Evolutionary conservation across 2,888 invertebrate genomes (phyloP).

Genomic region (Coleophora deauratella): DNA sequence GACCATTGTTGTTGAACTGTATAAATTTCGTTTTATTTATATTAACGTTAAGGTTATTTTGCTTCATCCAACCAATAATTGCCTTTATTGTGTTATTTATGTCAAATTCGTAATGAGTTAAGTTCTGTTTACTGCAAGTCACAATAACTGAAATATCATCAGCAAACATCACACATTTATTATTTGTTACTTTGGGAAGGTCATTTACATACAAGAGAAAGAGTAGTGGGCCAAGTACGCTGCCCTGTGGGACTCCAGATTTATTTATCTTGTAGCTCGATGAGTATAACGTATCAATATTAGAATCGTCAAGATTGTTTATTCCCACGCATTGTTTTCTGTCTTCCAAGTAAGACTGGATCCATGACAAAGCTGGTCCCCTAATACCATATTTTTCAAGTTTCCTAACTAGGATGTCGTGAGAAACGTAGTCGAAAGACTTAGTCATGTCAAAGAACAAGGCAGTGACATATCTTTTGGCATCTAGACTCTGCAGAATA

Average conservation of each 20-base stretch:
- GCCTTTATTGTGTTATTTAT: constrained; percentile 1
- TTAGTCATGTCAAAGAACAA: background rate
- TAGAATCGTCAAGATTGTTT: background rate
- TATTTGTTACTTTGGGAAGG: background rate
- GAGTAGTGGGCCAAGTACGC: constrained; percentile 3
- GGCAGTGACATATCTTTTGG: background rate
- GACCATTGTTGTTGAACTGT: too few species aligned
- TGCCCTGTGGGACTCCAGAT: constrained; percentile 4
- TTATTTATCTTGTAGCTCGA: background rate
- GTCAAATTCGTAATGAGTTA: background rate
- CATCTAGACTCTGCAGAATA: background rate
- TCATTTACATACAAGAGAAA: constrained; percentile 5
- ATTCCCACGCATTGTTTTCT: background rate
- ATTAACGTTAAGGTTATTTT: too few species aligned
- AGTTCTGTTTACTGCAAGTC: constrained; percentile 3
- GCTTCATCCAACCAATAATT: constrained; percentile 2
- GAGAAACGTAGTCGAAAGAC: background rate
- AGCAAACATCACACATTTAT: constrained; percentile 2
- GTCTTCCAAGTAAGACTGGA: background rate
- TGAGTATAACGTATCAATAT: background rate
- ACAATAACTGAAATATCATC: too few species aligned
- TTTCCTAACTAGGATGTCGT: background rate
- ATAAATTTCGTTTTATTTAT: too few species aligned
- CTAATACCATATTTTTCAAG: background rate
- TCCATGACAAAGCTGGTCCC: background rate